phyloP scores from a whole-genome alignment of 2,797 vertebrate species.

The Alexandromys oeconomus region DNA sequence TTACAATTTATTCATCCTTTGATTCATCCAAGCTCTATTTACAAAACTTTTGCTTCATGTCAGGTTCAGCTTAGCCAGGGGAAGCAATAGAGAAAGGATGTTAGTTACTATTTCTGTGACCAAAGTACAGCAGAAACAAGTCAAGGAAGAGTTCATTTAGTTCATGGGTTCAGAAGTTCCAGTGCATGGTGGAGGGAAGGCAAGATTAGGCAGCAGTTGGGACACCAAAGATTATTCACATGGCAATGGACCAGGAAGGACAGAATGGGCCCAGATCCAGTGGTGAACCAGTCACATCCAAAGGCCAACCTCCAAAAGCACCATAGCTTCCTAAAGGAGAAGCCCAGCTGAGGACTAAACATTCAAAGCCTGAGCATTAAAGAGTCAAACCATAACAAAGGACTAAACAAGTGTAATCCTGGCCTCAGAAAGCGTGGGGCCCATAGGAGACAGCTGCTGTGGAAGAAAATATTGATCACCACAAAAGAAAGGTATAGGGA shows the following conservation, averaged over 20 bases:
- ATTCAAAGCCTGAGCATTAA: neutral
- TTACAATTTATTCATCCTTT: neutral
- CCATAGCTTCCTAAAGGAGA: neutral
- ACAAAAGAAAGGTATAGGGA: neutral
- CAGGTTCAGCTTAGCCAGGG: neutral
- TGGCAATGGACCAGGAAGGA: neutral
- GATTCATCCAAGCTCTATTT: neutral
- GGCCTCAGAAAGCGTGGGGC: neutral
- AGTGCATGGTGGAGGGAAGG: neutral
- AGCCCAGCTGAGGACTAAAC: neutral
- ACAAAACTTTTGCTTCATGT: neutral
- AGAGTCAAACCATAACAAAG: neutral
- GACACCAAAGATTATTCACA: neutral
- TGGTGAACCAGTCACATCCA: neutral
- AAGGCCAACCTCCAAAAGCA: neutral
- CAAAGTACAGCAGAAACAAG: neutral
- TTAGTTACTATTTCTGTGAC: neutral
- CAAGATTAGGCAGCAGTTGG: neutral
- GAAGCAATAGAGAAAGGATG: neutral
- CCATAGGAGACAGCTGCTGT: neutral
- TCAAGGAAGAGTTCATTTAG: neutral
- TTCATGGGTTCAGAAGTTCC: neutral
- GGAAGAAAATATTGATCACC: neutral
- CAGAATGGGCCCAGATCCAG: neutral
- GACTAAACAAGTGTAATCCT: neutral